phyloP scores from a whole-genome alignment of 2,888 invertebrate species.

The Malthinus seriepunctatus region DNA sequence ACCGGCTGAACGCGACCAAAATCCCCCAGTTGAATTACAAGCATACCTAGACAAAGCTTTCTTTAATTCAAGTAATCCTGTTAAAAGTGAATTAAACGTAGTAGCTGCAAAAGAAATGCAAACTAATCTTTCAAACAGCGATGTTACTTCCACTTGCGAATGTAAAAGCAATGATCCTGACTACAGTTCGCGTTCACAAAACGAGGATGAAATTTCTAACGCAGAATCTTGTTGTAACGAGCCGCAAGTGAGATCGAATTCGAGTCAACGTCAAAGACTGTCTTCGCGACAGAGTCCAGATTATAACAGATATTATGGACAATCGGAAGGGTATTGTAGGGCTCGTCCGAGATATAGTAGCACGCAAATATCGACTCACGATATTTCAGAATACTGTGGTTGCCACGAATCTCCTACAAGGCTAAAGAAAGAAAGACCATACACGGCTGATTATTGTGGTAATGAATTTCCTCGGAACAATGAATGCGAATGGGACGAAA shows the following conservation, averaged over 20 bases:
- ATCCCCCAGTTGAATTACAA: background rate
- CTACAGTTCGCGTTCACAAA: no score
- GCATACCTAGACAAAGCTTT: background rate
- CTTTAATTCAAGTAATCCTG: background rate
- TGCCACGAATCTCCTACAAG: no score
- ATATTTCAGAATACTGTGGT: background rate
- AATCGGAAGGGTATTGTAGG: background rate
- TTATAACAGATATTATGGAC: background rate
- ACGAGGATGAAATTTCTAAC: no score
- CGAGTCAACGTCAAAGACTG: background rate
- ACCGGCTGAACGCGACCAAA: slow-evolving; percentile 24
- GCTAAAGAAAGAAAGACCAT: background rate
- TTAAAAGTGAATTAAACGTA: no score
- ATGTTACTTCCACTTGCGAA: no score
- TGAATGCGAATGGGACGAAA: no score
- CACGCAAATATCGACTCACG: background rate
- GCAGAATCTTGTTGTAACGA: no score
- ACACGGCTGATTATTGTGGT: background rate
- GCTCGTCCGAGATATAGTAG: background rate
- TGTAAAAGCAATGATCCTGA: no score
- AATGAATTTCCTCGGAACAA: no score
- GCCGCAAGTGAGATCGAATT: no score
- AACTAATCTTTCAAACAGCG: no score
- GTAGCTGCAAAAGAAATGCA: background rate
- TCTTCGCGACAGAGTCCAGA: background rate